Conservation (phyloP, 92 coral and sea anemone species). For the Zoanthus gigantus region DNA sequence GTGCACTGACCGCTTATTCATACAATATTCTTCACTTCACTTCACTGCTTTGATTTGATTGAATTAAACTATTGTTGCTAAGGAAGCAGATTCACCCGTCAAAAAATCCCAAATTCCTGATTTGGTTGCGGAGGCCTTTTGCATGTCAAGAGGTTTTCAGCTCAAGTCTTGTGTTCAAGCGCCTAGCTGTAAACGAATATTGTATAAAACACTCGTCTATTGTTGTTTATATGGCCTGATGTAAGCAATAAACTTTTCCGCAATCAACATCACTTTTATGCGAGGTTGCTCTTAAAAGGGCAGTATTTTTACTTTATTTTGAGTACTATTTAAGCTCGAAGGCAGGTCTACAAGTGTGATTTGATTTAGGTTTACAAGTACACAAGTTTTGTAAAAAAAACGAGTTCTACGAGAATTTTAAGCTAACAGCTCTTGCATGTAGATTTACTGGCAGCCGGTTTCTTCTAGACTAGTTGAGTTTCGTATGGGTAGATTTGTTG, state of each 20-base stretch:
- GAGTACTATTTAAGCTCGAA: not conserved
- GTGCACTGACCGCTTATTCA: too few species aligned
- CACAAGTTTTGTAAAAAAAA: too few species aligned
- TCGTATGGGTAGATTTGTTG: too few species aligned
- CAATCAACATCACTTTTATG: not conserved
- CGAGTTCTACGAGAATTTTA: too few species aligned
- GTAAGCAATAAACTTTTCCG: not conserved
- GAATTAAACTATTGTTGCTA: not conserved
- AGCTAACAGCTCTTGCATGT: too few species aligned
- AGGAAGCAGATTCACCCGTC: not conserved
- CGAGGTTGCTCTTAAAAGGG: not conserved
- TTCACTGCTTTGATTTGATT: too few species aligned
- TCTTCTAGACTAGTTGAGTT: too few species aligned
- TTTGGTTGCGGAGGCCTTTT: not conserved
- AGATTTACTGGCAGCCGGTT: too few species aligned
- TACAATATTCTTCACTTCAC: too few species aligned
- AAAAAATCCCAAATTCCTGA: not conserved
- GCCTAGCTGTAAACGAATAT: not conserved
- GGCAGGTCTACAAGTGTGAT: too few species aligned
- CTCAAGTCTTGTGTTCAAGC: slow-evolving; percentile 19
- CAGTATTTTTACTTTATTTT: not conserved
- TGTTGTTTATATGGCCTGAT: not conserved
- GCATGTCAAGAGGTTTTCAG: not conserved
- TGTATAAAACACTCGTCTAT: not conserved
- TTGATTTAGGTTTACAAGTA: too few species aligned